Conservation (phyloP, 2,113 vertebrate genomes). For the Polypterus bichir region DNA sequence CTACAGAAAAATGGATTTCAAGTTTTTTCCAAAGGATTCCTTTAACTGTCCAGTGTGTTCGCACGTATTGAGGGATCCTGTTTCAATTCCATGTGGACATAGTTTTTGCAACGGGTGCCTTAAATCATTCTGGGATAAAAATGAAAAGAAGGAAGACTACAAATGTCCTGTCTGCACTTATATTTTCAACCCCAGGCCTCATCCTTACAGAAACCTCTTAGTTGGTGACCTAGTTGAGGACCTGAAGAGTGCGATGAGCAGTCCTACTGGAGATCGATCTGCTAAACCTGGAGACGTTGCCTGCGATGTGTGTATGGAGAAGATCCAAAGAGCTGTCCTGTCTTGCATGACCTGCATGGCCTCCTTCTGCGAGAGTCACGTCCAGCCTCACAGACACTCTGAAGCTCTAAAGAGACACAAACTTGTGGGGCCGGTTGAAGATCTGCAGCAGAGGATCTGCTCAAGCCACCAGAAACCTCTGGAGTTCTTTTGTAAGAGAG, state of each 20-base stretch:
- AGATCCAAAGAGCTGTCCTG: slow-evolving; percentile 3
- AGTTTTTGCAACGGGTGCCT: slow-evolving; percentile 39
- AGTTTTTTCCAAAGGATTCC: too few species aligned
- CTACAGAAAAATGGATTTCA: too few species aligned
- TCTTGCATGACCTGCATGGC: slow-evolving; percentile 33
- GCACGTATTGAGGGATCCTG: slow-evolving; percentile 27
- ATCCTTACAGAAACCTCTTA: slow-evolving; percentile 28
- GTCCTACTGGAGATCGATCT: not conserved
- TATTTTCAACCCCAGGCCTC: slow-evolving; percentile 17
- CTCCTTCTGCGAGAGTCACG: slow-evolving; percentile 31
- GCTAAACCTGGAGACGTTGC: slow-evolving; percentile 4
- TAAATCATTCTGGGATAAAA: slow-evolving; percentile 24
- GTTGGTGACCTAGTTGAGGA: slow-evolving; percentile 27
- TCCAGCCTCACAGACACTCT: slow-evolving; percentile 10
- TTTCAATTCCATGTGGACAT: slow-evolving; percentile 39
- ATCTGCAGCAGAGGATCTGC: slow-evolving; percentile 6
- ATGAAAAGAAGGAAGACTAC: fast-evolving
- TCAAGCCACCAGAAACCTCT: slow-evolving; percentile 11
- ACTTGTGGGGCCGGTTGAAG: slow-evolving; percentile 2
- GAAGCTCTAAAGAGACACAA: slow-evolving; percentile 14
- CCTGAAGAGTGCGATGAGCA: slow-evolving; percentile 15
- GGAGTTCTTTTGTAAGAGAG: slow-evolving; percentile 18
- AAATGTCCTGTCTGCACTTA: slow-evolving; percentile 37
- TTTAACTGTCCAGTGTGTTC: slow-evolving; percentile 18
- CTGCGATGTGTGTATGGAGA: slow-evolving; percentile 12